These are phyloP conservation scores for Trogon melanurus DNA, from an alignment of 2,113 vertebrate genomes.

Conservation along the genomic window DNA sequence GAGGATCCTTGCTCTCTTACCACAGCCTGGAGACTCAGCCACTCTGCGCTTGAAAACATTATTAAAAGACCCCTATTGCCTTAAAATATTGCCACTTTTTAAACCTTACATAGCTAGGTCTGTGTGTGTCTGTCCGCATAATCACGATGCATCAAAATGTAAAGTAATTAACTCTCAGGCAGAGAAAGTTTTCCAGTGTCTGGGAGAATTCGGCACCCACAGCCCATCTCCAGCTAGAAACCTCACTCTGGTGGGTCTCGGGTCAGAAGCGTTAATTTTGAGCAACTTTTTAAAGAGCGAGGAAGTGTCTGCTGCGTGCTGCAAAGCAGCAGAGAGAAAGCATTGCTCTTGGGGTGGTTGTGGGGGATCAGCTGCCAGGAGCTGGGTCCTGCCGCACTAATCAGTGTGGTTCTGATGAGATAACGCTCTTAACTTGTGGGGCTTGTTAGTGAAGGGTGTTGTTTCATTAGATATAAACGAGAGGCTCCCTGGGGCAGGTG, in stretches of 20 bases:
- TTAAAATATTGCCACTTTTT: not conserved
- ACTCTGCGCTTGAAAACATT: rapidly evolving
- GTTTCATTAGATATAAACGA: rapidly evolving
- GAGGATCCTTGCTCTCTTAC: rapidly evolving
- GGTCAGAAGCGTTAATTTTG: not conserved
- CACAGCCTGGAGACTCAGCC: not conserved
- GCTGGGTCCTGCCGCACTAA: not conserved
- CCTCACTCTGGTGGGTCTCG: not conserved
- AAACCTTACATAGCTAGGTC: not conserved
- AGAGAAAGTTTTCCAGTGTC: not conserved
- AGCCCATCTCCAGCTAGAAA: not conserved
- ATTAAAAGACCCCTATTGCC: not conserved
- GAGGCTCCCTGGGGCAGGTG: not conserved
- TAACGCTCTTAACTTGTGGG: rapidly evolving
- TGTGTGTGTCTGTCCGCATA: rapidly evolving
- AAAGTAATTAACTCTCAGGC: not conserved
- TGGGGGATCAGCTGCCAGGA: not conserved
- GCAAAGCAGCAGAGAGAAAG: not conserved
- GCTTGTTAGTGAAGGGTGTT: not conserved
- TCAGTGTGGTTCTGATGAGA: not conserved
- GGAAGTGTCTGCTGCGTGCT: not conserved
- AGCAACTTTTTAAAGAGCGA: not conserved
- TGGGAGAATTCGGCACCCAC: not conserved
- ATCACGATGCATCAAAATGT: not conserved
- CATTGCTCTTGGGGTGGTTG: rapidly evolving